Evolutionary conservation across 2,113 vertebrate species (phyloP).

Genomic region (Puffinus mauretanicus): DNA sequence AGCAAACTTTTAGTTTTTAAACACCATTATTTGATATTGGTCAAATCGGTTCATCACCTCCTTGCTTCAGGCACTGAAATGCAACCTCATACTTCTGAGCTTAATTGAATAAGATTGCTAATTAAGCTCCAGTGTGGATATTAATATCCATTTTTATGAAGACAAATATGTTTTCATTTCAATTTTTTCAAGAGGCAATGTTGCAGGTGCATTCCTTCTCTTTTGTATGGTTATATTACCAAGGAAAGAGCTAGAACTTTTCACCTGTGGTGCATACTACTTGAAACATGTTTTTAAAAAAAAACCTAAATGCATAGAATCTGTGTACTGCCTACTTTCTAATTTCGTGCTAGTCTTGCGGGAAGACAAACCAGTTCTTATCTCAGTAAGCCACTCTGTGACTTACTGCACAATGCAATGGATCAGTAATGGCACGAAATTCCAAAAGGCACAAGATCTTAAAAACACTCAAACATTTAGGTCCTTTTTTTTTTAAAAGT

Average conservation of each 20-base stretch:
- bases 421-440: background rate
- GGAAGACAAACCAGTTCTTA: background rate
- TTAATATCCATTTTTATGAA: background rate
- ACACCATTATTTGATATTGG: background rate
- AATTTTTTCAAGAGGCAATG: background rate
- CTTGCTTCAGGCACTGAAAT: background rate
- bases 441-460: background rate
- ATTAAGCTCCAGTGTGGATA: background rate
- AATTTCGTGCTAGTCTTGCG: background rate
- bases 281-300: background rate
- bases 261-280: slow-evolving; percentile 13
- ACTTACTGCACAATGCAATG: background rate
- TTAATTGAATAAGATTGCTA: background rate
- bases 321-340: background rate
- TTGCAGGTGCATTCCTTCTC: background rate
- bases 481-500: background rate
- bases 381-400: background rate
- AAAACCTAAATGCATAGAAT: background rate
- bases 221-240: background rate
- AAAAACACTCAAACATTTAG: background rate
- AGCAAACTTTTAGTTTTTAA: background rate
- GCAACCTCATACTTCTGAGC: background rate
- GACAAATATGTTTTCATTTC: background rate
- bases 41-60: background rate
- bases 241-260: background rate